These are phyloP conservation scores for Cygnus buccinator DNA, from an alignment of 2,113 vertebrate species.

Conservation along the genomic window DNA sequence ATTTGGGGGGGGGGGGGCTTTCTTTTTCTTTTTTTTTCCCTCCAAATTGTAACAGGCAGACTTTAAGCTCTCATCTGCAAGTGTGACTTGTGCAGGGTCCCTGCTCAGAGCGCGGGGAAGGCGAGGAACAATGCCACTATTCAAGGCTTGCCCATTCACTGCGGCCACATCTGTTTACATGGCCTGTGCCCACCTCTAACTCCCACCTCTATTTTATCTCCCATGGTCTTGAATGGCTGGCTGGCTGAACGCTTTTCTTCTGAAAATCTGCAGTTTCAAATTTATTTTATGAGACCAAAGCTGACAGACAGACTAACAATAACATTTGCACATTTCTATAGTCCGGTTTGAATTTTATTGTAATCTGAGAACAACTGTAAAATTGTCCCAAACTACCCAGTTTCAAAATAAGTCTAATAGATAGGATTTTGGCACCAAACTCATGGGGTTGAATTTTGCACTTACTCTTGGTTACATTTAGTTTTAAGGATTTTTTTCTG, in stretches of 20 bases:
- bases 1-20: not conserved
- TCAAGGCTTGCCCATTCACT: conserved; percentile 72
- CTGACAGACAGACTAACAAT: conserved; percentile 54
- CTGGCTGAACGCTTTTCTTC: conserved; percentile 4
- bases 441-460: not conserved
- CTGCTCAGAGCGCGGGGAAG: conserved; percentile 38
- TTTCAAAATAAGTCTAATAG: conserved; percentile 42
- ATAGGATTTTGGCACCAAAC: not conserved
- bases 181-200: conserved; percentile 66
- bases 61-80: conserved; percentile 39
- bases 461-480: not conserved
- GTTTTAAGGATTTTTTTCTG: not conserved
- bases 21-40: not conserved
- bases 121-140: conserved; percentile 74
- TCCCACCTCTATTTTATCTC: conserved; percentile 61
- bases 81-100: not conserved
- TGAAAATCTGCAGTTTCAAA: conserved; percentile 45
- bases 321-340: conserved; percentile 38
- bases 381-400: not conserved
- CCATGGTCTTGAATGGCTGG: conserved; percentile 9
- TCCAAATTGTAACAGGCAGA: not conserved
- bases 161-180: conserved; percentile 81
- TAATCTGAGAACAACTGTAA: conserved; percentile 55
- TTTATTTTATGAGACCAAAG: conserved; percentile 64
- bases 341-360: conserved; percentile 55